Evolutionary conservation across 2,888 invertebrate genomes (phyloP), one percentile per base, ranked within the genome.

Genomic region (Drepana falcataria): DNA sequence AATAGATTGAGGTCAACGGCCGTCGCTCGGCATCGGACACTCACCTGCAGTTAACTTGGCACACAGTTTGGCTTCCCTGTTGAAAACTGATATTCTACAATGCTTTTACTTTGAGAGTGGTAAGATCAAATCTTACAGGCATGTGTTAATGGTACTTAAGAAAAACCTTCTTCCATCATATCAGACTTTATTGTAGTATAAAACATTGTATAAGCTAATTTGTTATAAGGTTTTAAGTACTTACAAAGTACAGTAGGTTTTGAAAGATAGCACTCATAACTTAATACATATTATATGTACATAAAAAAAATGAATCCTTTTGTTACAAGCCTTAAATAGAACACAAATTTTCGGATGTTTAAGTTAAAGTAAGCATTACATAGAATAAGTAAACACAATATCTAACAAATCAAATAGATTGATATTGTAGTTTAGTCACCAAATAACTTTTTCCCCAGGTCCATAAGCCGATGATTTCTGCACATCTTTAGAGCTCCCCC

Each of bases 391-490:
- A 73, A 69, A 62, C 61, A 64, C 68, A 69, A 65, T 71, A 67
- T 71, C 68, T 69, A 67, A 66, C 48, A 51, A 51, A 55, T 60
- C 59, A 58, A 55, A 65, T 53, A 59, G 37, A 21, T 21, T 21
- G 21, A 21, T 21, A 21, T 21, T 54, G 59, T 56, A 53, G 51
- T 55, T 85, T 95, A 97, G 87, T 96, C 96, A 66, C 96, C 96
- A 85, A 96, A 97, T 61, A 97, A 92, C 80, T 95, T 94, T 87
- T 96, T 97, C 70, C 96, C 96, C 79, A 97, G 91, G 67, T 96
- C 96, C 96, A 97, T 97, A 85, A 97, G 93, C 74, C 96, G 92
- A 82, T 97, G 97, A 80, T 95, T 96, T 75, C 96, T 93, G 80
- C 97, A 97, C 69, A 96, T 96, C 64, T 95, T 94, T 48, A 97